These are phyloP conservation scores for Tenthredo notha DNA, from an alignment of 2,888 invertebrate genomes.

Conservation along the genomic window DNA sequence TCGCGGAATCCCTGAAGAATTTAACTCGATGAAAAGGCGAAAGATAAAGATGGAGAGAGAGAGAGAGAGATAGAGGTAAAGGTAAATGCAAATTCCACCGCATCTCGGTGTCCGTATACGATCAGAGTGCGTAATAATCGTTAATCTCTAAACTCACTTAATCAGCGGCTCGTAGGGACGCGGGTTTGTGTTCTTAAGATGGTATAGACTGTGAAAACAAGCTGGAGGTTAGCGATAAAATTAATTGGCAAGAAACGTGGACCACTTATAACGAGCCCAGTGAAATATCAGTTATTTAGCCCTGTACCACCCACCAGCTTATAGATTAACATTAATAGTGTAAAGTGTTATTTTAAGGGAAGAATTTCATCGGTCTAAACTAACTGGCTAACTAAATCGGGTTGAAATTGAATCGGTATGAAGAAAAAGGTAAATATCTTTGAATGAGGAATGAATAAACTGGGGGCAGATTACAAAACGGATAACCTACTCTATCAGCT, in stretches of 20 bases:
- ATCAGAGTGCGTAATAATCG: constrained; percentile 43
- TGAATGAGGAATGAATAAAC: constrained; percentile 16
- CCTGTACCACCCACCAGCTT: background rate
- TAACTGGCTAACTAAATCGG: no score
- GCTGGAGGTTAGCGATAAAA: constrained; percentile 31
- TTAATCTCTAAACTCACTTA: constrained; percentile 50
- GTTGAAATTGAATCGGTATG: background rate
- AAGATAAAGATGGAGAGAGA: constrained; percentile 20
- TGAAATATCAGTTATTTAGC: constrained; percentile 32
- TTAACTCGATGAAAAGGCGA: background rate
- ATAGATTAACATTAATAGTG: background rate
- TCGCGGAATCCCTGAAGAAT: background rate
- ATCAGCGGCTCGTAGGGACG: constrained; percentile 21
- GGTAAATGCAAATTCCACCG: constrained; percentile 17
- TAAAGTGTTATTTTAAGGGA: background rate
- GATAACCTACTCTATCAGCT: constrained; percentile 19
- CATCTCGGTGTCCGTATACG: constrained; percentile 28
- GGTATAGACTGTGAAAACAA: constrained; percentile 38
- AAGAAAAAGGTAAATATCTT: background rate
- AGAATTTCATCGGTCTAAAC: background rate
- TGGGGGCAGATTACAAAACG: constrained; percentile 32
- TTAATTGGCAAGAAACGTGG: constrained; percentile 47
- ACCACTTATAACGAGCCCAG: constrained; percentile 10
- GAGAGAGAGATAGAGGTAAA: background rate
- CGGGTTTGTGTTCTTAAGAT: constrained; percentile 24